Evolutionary conservation across 2,888 invertebrate species (phyloP).

Genomic region (Meloe dianella): DNA sequence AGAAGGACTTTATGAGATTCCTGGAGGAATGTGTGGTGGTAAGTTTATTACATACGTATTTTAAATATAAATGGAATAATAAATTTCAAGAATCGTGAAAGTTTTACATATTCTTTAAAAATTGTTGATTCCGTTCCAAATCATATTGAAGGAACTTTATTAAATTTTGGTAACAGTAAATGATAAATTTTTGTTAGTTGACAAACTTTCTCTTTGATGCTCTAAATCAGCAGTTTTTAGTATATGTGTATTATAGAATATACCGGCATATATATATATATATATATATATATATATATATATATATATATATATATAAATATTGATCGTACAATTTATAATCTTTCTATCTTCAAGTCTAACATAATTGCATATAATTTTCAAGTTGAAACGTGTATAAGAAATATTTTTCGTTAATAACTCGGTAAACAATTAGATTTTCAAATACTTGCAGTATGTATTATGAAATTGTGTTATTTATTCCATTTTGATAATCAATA

Average conservation of each 20-base stretch:
- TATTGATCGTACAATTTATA: constrained; percentile 36
- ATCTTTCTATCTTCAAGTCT: neutral
- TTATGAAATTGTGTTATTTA: too few species aligned
- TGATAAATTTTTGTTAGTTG: neutral
- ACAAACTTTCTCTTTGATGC: constrained; percentile 3
- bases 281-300: constrained; percentile 5
- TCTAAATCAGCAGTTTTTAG: constrained; percentile 7
- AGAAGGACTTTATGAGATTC: constrained; percentile 42
- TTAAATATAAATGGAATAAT: constrained; percentile 21
- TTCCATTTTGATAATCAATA: too few species aligned
- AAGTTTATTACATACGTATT: constrained; percentile 21
- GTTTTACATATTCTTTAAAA: neutral
- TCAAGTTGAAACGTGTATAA: constrained; percentile 20
- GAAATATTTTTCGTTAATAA: constrained; percentile 16
- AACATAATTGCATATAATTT: constrained; percentile 39
- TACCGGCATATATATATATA: constrained; percentile 2
- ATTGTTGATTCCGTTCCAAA: neutral
- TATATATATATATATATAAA: constrained; percentile 4
- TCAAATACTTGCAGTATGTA: too few species aligned
- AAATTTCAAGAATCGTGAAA: neutral
- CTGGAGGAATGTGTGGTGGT: constrained; percentile 42
- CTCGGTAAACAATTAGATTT: constrained; percentile 23
- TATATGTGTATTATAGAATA: neutral
- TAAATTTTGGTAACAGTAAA: neutral
- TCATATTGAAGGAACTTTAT: neutral